These are phyloP conservation scores for Subacronicta megacephala DNA, from an alignment of 2,888 invertebrate species.

Conservation along the genomic window DNA sequence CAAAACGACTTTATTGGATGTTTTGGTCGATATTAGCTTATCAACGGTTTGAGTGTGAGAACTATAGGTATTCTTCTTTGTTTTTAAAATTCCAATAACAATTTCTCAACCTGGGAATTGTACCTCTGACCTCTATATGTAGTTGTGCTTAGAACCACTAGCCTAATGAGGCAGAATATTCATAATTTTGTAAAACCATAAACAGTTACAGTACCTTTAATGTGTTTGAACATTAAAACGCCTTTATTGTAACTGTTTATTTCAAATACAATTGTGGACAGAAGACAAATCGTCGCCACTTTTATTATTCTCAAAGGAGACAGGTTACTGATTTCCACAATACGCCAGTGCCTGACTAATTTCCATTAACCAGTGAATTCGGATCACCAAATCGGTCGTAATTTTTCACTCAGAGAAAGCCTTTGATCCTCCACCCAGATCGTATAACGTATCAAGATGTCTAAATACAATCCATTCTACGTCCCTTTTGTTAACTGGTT, in stretches of 20 bases:
- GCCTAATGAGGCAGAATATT: too few relatives aligned
- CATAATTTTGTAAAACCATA: too few relatives aligned
- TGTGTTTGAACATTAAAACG: too few relatives aligned
- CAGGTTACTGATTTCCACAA: neutral
- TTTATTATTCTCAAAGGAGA: too few relatives aligned
- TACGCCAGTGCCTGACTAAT: constrained; percentile 12
- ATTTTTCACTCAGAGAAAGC: constrained; percentile 33
- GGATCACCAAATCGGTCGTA: constrained; percentile 23
- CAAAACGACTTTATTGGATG: constrained; percentile 11
- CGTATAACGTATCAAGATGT: constrained; percentile 24
- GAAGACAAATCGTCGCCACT: too few relatives aligned
- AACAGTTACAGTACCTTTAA: too few relatives aligned
- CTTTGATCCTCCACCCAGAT: constrained; percentile 1
- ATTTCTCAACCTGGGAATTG: too few relatives aligned
- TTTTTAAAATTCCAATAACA: too few relatives aligned
- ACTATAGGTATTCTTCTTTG: neutral
- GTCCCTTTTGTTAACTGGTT: constrained; percentile 20
- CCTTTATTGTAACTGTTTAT: too few relatives aligned
- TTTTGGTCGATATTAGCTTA: constrained; percentile 19
- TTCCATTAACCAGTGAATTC: constrained; percentile 21
- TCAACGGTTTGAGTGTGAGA: neutral
- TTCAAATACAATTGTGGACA: too few relatives aligned
- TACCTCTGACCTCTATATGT: too few relatives aligned
- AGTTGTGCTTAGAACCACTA: too few relatives aligned
- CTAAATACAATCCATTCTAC: constrained; percentile 36